Percentiles rank a stretch among this genome's conserved stretches.
Evolutionary conservation across 2,797 vertebrate genomes (phyloP).

Genomic region (Myotis findleyi): DNA sequence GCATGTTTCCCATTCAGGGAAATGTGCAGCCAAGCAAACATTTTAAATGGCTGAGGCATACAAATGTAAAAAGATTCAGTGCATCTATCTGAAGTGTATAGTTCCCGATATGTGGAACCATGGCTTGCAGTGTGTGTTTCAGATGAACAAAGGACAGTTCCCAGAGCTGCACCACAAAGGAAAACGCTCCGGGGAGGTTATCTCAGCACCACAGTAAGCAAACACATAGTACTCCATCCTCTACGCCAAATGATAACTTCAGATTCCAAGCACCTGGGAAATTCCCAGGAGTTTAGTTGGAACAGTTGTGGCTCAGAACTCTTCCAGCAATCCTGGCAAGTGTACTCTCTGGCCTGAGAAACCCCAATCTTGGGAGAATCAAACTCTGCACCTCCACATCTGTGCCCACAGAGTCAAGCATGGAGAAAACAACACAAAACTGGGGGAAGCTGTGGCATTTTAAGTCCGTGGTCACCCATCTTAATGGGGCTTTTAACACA

Average conservation of each 20-base stretch:
- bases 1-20: background rate
- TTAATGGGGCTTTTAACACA: background rate
- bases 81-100: background rate
- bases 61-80: background rate
- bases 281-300: background rate
- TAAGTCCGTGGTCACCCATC: background rate
- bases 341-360: background rate
- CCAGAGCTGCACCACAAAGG: background rate
- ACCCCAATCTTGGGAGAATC: background rate
- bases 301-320: background rate
- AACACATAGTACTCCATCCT: background rate
- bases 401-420: background rate
- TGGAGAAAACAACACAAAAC: background rate
- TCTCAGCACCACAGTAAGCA: slow-evolving; percentile 6
- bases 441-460: background rate
- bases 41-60: background rate
- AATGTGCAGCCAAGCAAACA: background rate
- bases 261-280: slow-evolving; percentile 36
- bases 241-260: slow-evolving; percentile 10
- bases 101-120: background rate
- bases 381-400: background rate
- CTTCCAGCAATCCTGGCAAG: background rate
- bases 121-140: background rate
- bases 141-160: background rate
- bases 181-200: slow-evolving; percentile 36